phyloP scores from a whole-genome alignment of 2,113 vertebrate genomes.

The Mustelus asterias region DNA sequence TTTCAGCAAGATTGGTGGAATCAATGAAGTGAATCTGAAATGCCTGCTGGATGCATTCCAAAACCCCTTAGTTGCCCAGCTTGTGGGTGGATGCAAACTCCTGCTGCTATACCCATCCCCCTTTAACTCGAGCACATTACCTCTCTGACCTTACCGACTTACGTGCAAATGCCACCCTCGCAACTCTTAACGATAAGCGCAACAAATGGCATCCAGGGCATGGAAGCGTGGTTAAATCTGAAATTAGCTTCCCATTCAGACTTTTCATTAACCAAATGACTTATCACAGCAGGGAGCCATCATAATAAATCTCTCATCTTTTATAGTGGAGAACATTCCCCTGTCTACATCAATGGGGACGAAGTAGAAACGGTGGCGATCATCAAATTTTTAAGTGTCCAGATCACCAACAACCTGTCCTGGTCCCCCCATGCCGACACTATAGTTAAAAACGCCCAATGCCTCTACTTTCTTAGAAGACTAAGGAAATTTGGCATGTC shows the following conservation, averaged over 20 bases:
- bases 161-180: background rate
- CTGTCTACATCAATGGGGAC: no score
- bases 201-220: background rate
- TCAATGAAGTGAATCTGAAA: background rate
- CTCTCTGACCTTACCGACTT: background rate
- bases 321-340: no score
- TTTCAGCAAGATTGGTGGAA: background rate
- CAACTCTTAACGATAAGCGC: background rate
- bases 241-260: background rate
- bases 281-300: background rate
- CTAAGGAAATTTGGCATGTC: no score
- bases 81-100: background rate
- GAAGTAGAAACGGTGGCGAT: no score
- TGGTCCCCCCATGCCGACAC: no score
- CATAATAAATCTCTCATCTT: background rate
- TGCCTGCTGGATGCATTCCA: slow-evolving; percentile 1
- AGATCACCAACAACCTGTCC: no score
- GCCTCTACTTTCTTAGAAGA: no score
- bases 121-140: background rate
- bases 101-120: no score
- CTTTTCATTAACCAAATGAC: background rate
- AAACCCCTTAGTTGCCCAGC: background rate
- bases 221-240: background rate
- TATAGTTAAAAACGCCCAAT: no score
- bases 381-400: no score